Conservation (phyloP, 2,113 vertebrate genomes). For the Podarcis raffonei region DNA sequence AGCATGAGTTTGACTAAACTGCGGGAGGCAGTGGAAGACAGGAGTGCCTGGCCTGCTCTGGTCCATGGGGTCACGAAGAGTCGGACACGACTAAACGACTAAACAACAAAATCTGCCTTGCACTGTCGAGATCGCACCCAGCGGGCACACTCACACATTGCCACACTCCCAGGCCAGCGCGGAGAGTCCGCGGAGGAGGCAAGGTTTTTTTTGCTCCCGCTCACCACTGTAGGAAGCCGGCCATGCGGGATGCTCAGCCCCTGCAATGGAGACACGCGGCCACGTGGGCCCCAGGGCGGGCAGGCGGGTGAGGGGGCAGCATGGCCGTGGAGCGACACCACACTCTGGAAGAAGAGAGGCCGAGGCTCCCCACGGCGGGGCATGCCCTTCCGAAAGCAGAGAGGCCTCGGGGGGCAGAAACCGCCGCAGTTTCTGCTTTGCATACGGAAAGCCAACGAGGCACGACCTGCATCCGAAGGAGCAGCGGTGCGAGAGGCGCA, state of each 20-base stretch:
- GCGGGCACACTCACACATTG: neutral
- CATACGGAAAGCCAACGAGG: neutral
- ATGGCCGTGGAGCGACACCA: too few species aligned
- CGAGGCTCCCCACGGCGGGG: neutral
- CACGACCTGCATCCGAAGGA: neutral
- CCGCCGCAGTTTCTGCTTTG: neutral
- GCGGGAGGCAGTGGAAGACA: too few species aligned
- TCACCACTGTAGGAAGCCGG: neutral
- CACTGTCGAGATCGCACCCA: too few species aligned
- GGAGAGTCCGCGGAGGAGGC: too few species aligned
- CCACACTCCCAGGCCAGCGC: neutral
- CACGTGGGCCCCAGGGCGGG: neutral
- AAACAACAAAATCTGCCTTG: neutral
- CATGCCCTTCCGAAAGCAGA: too few species aligned
- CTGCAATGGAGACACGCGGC: neutral
- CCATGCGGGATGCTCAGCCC: neutral
- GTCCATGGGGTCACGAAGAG: too few species aligned
- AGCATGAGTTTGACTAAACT: too few species aligned
- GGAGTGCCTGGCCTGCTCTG: too few species aligned
- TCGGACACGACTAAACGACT: too few species aligned
- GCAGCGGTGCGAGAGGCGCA: too few species aligned
- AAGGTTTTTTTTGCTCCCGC: neutral
- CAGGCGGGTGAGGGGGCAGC: neutral
- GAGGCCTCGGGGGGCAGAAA: neutral
- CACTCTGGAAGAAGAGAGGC: too few species aligned